Evolutionary conservation across 2,797 vertebrate species (phyloP).

Genomic region (Champsocephalus esox): DNA sequence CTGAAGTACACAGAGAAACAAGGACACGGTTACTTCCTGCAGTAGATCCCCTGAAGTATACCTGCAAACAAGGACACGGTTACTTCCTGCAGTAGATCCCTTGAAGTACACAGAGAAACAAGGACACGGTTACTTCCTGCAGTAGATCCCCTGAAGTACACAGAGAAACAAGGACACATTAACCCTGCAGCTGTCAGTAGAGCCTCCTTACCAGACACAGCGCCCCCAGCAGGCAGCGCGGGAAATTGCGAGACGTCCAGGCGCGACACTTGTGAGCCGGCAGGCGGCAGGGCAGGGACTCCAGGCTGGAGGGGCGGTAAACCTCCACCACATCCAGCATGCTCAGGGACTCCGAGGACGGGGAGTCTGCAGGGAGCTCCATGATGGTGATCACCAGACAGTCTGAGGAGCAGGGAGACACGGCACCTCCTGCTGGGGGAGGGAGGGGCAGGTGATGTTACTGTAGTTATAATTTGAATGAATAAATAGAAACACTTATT

Average conservation of each 20-base stretch:
- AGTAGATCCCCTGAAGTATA: too few relatives aligned
- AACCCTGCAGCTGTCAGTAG: too few relatives aligned
- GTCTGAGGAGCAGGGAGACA: conserved; percentile 83
- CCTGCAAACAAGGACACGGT: too few relatives aligned
- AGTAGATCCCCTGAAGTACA: too few relatives aligned
- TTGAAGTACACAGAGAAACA: too few relatives aligned
- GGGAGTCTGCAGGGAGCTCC: conserved; percentile 87
- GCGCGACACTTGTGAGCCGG: conserved; percentile 83
- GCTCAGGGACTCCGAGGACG: conserved; percentile 85
- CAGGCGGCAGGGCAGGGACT: conserved; percentile 82
- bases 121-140: too few relatives aligned
- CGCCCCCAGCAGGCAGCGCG: conserved; percentile 88
- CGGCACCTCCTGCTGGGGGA: conserved; percentile 19
- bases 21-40: too few relatives aligned
- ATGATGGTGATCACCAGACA: conserved; percentile 92
- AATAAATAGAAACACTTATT: too few relatives aligned
- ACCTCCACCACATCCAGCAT: conserved; percentile 87
- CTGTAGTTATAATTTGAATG: too few relatives aligned
- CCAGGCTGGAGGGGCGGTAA: conserved; percentile 84
- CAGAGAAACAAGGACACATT: too few relatives aligned
- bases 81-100: too few relatives aligned
- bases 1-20: too few relatives aligned
- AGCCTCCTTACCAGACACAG: conserved; percentile 84
- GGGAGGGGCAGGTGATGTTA: neutral
- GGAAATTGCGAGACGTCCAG: conserved; percentile 84